These are phyloP conservation scores for Caenorhabditis japonica DNA, from an alignment of 2,888 invertebrate species.

Conservation along the genomic window DNA sequence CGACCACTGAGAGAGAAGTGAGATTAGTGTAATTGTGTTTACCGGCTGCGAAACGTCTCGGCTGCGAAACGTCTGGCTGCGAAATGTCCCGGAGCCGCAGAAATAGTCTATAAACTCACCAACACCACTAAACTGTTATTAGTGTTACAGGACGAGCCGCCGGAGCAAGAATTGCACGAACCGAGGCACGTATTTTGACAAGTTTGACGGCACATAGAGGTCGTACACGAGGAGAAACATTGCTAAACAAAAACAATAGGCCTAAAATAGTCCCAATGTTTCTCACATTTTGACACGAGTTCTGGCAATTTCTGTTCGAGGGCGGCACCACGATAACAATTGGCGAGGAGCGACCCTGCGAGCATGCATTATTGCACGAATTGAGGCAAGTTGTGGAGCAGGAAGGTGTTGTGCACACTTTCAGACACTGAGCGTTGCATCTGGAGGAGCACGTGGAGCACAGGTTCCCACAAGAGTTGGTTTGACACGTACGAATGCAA, in stretches of 20 bases:
- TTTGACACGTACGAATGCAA: slow-evolving; percentile 37
- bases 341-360: slow-evolving; percentile 15
- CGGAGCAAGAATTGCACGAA: slow-evolving; percentile 39
- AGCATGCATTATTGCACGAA: slow-evolving; percentile 32
- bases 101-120: no score
- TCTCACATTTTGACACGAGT: slow-evolving; percentile 33
- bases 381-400: slow-evolving; percentile 42
- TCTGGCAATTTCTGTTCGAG: slow-evolving; percentile 30
- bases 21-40: no score
- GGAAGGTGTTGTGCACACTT: slow-evolving; percentile 40
- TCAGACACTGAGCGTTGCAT: slow-evolving; percentile 36
- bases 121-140: no score
- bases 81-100: no score
- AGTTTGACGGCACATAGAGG: slow-evolving; percentile 31
- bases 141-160: slow-evolving; percentile 17
- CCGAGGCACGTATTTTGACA: slow-evolving; percentile 46
- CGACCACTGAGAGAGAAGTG: no score
- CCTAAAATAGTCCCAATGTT: neutral
- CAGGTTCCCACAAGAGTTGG: slow-evolving; percentile 29
- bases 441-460: slow-evolving; percentile 26
- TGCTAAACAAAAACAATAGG: slow-evolving; percentile 18
- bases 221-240: slow-evolving; percentile 39
- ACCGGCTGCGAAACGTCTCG: no score
- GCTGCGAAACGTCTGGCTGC: no score
- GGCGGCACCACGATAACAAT: slow-evolving; percentile 38